phyloP scores from a whole-genome alignment of 2,888 invertebrate genomes.

The Parnassius apollo region DNA sequence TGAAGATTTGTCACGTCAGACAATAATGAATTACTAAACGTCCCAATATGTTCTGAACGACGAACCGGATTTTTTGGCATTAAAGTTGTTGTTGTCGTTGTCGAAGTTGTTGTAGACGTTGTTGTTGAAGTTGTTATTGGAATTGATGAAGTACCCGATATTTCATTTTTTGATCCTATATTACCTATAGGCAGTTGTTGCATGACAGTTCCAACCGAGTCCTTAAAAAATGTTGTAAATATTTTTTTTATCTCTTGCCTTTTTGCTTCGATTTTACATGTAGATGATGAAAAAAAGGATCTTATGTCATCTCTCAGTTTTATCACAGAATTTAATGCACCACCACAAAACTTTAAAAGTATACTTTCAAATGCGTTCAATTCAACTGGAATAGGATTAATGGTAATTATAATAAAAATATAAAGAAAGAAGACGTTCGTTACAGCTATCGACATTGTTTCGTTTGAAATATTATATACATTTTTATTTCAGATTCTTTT shows the following conservation, averaged over 20 bases:
- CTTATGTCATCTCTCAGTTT: slow-evolving; percentile 20
- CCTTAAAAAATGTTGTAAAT: neutral
- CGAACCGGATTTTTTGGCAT: neutral
- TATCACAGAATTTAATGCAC: slow-evolving; percentile 13
- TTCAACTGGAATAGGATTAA: neutral
- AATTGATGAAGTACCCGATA: too few species aligned
- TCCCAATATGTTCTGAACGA: neutral
- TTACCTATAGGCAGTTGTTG: neutral
- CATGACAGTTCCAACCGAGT: neutral
- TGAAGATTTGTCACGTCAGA: slow-evolving; percentile 32
- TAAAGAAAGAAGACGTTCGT: slow-evolving; percentile 7
- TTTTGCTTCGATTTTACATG: slow-evolving; percentile 29
- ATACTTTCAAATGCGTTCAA: slow-evolving; percentile 5
- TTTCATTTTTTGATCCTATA: neutral
- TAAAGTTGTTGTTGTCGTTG: neutral
- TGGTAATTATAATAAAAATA: slow-evolving; percentile 6
- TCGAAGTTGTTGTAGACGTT: too few species aligned
- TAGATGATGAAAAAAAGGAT: slow-evolving; percentile 23
- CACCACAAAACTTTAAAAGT: slow-evolving; percentile 11
- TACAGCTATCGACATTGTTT: slow-evolving; percentile 9
- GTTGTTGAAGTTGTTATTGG: too few species aligned
- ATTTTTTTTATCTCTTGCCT: slow-evolving; percentile 27
- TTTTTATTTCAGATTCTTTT: neutral
- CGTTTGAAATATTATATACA: slow-evolving; percentile 2
- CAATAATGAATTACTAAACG: neutral